A percentile compares a stretch with the other conserved stretches of the same genome.
phyloP scores from a whole-genome alignment of 2,797 vertebrate species.

The Bucorvus abyssinicus region DNA sequence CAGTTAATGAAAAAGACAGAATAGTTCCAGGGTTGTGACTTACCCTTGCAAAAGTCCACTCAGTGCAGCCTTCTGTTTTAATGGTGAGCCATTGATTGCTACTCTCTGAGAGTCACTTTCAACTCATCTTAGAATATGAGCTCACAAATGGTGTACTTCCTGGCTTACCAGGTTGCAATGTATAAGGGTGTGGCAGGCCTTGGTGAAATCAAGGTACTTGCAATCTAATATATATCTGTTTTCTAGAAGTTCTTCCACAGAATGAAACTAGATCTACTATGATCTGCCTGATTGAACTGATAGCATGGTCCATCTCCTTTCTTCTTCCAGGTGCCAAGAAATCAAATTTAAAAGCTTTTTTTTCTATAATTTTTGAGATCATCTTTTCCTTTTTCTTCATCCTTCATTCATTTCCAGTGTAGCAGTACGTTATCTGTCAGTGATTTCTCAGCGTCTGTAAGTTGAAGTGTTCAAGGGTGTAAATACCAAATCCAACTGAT shows the following conservation, averaged over 20 bases:
- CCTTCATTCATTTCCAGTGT: not conserved
- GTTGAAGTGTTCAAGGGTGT: not conserved
- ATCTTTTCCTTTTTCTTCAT: not conserved
- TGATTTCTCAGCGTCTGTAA: not conserved
- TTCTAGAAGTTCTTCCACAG: not conserved
- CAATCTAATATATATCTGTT: not conserved
- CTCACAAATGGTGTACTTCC: not conserved
- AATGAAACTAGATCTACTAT: not conserved
- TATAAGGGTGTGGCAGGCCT: not conserved
- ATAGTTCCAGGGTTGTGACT: not conserved
- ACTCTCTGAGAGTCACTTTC: not conserved
- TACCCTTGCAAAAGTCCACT: not conserved
- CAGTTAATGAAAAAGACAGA: not conserved
- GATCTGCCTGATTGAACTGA: not conserved
- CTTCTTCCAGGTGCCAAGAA: not conserved
- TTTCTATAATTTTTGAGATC: not conserved
- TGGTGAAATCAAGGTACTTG: not conserved
- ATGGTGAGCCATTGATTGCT: not conserved
- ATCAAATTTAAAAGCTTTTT: not conserved
- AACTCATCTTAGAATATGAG: not conserved
- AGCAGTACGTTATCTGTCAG: not conserved
- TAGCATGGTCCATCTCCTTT: not conserved
- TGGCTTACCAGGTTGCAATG: not conserved
- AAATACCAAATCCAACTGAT: not conserved
- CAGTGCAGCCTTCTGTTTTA: not conserved